These are phyloP conservation scores for Agrilus planipennis DNA, from an alignment of 1,140 invertebrate genomes.

Conservation along the genomic window DNA sequence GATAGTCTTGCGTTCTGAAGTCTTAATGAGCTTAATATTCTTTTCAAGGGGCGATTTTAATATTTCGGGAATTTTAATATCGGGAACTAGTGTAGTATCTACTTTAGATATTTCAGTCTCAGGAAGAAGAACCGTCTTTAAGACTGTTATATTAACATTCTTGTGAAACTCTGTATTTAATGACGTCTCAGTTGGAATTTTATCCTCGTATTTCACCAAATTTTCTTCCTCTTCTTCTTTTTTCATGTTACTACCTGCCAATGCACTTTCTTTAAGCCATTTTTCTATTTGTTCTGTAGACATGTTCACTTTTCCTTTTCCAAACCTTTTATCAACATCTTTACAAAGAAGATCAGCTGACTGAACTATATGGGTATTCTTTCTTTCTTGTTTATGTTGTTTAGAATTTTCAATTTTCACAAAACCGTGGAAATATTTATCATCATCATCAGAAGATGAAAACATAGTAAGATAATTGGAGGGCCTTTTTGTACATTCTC, in stretches of 20 bases:
- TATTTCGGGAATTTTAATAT: too few species aligned
- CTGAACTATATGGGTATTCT: conserved; percentile 2
- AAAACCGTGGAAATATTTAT: conserved; percentile 41
- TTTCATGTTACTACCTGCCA: conserved; percentile 26
- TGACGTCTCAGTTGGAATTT: too few species aligned
- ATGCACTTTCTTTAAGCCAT: conserved; percentile 48
- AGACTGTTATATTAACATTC: too few species aligned
- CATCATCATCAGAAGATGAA: conserved; percentile 35
- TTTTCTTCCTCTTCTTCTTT: conserved; percentile 23
- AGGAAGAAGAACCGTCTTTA: too few species aligned
- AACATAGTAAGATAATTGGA: conserved; percentile 31
- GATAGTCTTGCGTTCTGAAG: conserved; percentile 40
- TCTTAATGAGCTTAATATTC: too few species aligned
- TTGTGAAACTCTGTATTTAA: too few species aligned
- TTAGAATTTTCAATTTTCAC: conserved; percentile 29
- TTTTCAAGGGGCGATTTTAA: too few species aligned
- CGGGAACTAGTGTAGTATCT: too few species aligned
- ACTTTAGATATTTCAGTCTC: too few species aligned
- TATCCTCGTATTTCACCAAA: neutral
- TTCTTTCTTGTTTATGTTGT: too few species aligned
- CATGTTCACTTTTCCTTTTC: conserved; percentile 58
- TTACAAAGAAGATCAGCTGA: conserved; percentile 25
- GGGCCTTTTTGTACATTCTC: conserved; percentile 29
- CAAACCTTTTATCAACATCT: conserved; percentile 29
- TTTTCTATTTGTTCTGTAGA: conserved; percentile 60